These are phyloP conservation scores for Zaprionus gabonicus DNA, from an alignment of 1,140 invertebrate species.

Conservation along the genomic window DNA sequence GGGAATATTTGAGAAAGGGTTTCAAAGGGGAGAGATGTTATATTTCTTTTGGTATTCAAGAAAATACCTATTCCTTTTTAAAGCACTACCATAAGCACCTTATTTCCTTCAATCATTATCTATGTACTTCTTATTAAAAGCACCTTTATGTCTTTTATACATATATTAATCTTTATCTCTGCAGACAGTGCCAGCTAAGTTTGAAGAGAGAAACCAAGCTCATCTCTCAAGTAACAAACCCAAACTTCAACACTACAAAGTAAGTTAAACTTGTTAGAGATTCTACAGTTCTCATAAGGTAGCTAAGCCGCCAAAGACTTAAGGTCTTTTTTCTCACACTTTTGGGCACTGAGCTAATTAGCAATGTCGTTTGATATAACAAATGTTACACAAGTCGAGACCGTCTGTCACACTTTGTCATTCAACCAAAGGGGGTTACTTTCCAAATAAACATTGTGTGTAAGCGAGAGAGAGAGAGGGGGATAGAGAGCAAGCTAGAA, in stretches of 20 bases:
- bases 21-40: too few relatives aligned
- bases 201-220: too few relatives aligned
- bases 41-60: not conserved
- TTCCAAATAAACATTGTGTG: constrained; percentile 13
- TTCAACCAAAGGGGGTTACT: constrained; percentile 57
- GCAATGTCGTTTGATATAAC: constrained; percentile 54
- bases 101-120: too few relatives aligned
- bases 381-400: constrained; percentile 62
- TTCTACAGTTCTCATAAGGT: not conserved
- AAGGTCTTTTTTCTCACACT: constrained; percentile 14
- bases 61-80: too few relatives aligned
- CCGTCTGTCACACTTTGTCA: constrained; percentile 48
- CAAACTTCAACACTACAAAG: not conserved
- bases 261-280: not conserved
- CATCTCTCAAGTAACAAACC: not conserved
- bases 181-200: too few relatives aligned
- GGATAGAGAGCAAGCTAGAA: constrained; percentile 28
- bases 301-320: not conserved
- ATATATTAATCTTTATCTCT: too few relatives aligned
- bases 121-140: too few relatives aligned
- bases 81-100: too few relatives aligned
- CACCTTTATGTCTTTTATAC: too few relatives aligned
- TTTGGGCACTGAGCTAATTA: constrained; percentile 48
- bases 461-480: not conserved
- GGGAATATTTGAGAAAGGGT: not conserved